These are phyloP conservation scores for Zygothrica quintamaculata DNA, from an alignment of 2,888 invertebrate species.

Conservation along the genomic window DNA sequence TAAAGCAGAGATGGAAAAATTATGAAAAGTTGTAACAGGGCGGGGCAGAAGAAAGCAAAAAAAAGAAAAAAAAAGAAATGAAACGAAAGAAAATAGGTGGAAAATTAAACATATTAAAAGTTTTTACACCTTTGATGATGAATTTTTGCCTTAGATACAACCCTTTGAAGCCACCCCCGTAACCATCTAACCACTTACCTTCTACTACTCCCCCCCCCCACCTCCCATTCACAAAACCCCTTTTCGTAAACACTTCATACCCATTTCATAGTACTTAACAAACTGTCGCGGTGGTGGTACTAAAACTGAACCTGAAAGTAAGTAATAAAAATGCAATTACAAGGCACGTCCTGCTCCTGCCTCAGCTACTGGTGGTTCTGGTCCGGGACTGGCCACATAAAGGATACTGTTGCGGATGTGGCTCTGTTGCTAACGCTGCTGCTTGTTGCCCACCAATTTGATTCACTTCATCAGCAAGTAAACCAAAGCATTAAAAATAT, in stretches of 20 bases:
- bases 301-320: constrained; percentile 24
- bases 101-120: constrained; percentile 82
- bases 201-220: neutral
- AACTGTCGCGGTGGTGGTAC: constrained; percentile 71
- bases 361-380: constrained; percentile 1
- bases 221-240: neutral
- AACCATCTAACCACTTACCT: neutral
- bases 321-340: constrained; percentile 83
- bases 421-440: constrained; percentile 28
- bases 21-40: neutral
- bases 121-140: constrained; percentile 83
- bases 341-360: constrained; percentile 38
- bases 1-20: neutral
- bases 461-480: constrained; percentile 82
- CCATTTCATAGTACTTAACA: constrained; percentile 53
- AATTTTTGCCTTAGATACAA: constrained; percentile 64
- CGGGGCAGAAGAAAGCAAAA: neutral
- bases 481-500: constrained; percentile 73
- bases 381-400: constrained; percentile 19
- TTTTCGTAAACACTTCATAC: neutral
- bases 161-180: constrained; percentile 52
- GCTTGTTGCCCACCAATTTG: constrained; percentile 59
- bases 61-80: constrained; percentile 5
- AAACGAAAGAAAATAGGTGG: constrained; percentile 61
- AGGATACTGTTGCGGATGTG: constrained; percentile 43